Base-by-base conservation (phyloP, 2,113 vertebrate species). In the Planiliza haematocheilus region DNA sequence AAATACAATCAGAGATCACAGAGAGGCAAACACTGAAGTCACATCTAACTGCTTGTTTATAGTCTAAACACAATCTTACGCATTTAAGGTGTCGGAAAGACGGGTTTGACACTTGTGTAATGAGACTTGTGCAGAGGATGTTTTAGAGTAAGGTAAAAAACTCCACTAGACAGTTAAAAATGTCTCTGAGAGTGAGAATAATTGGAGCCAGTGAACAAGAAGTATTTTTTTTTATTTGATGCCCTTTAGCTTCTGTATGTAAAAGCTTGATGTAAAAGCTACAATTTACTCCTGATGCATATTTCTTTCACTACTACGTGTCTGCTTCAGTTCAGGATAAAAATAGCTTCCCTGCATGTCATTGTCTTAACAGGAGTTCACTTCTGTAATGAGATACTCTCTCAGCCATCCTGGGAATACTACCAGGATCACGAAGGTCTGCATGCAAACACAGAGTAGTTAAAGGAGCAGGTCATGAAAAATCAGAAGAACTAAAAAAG, bases 341-440 rank as follows among this genome's bases (percentile, higher is more conserved):
- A 87, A 87, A 88, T 89, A 87, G 86, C 57, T 60, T 76, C 50
- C 53, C 51, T 70, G 46, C 68, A 46, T 76, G 45, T 51, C 56
- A 72, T 87, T 83, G 86, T 88, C 70, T 76, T 53, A 45, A 64
- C 62, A 61, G 52, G 37, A 67, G 50, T 37, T 72, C 53, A 39
- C 17, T 14, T 17, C 38, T 82, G 84, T 76, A 88, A 90, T 43
- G 4, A 63, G 74, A 89, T 38, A 68, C 50, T 49, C 17, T 67
- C 30, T n/a, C 17, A 17, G 21, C 43, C 49, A 10, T 45, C 11
- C 37, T 58, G 20, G 63, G 36, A 89, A 34, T 63, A 67, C 57
- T 51, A 16, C 39, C 3, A 38, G 52, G 69, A 48, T 62, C 41
- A 49, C 38, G 0, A n/a, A 30, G 1, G 2, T 21, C 36, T 48